These are phyloP conservation scores for Tachysurus vachellii DNA, from an alignment of 2,113 vertebrate species.

Conservation along the genomic window DNA sequence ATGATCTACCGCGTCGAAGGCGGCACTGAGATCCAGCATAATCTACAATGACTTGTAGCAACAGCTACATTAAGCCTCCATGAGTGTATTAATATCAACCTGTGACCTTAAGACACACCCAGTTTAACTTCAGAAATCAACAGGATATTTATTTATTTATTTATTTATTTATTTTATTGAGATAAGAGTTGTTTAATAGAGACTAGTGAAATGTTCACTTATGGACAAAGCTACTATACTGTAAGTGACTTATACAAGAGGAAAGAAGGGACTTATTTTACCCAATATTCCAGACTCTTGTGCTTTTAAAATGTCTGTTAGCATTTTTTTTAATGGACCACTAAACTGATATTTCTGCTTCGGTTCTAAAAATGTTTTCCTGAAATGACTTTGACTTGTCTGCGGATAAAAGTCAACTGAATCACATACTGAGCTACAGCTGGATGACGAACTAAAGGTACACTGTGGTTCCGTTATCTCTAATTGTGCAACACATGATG, in stretches of 20 bases:
- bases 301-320: neutral
- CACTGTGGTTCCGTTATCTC: neutral
- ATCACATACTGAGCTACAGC: too few relatives aligned
- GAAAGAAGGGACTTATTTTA: neutral
- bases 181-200: neutral
- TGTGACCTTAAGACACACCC: neutral
- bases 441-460: neutral
- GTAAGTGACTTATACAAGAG: neutral
- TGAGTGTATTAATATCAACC: neutral
- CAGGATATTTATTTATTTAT: neutral
- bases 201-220: neutral
- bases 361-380: too few relatives aligned
- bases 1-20: too few relatives aligned
- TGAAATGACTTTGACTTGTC: too few relatives aligned
- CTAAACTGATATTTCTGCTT: too few relatives aligned
- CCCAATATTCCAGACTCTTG: too few relatives aligned
- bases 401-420: too few relatives aligned
- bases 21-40: too few relatives aligned
- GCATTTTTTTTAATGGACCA: neutral
- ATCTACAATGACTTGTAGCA: too few relatives aligned
- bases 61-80: neutral
- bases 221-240: neutral
- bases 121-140: neutral
- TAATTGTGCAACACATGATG: neutral
- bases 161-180: neutral